Evolutionary conservation across 2,888 invertebrate species (phyloP).

Genomic region (Dorcus parallelipipedus): DNA sequence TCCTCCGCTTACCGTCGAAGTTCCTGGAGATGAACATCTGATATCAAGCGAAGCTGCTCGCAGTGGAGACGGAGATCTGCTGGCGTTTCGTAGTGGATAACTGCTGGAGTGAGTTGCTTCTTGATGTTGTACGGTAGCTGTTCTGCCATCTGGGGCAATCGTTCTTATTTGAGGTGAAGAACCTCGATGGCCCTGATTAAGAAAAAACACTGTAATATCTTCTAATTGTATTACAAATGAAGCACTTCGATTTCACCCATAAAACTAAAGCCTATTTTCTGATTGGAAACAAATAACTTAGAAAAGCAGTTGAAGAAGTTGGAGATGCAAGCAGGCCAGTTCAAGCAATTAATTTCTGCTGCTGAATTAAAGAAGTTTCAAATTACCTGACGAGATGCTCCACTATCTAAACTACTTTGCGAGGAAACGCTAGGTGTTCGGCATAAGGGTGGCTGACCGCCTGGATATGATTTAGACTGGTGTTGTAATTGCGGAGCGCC

Average conservation of each 20-base stretch:
- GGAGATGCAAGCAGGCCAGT: neutral
- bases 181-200: slow-evolving; percentile 66
- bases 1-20: slow-evolving; percentile 35
- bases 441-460: slow-evolving; percentile 59
- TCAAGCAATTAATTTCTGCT: neutral
- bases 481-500: slow-evolving; percentile 58
- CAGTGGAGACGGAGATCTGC: slow-evolving; percentile 74
- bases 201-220: neutral
- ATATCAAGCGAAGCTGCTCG: slow-evolving; percentile 76
- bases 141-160: slow-evolving; percentile 76
- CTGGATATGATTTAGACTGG: slow-evolving; percentile 65
- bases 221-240: too few species aligned
- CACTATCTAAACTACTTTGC: slow-evolving; percentile 76
- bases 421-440: slow-evolving; percentile 79
- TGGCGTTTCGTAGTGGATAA: slow-evolving; percentile 50
- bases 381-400: slow-evolving; percentile 37
- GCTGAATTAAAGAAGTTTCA: neutral
- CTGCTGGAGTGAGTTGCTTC: slow-evolving; percentile 44
- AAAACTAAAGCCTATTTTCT: too few species aligned
- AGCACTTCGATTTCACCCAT: too few species aligned
- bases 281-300: neutral
- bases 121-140: slow-evolving; percentile 46
- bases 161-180: slow-evolving; percentile 82
- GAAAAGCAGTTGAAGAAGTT: neutral
- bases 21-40: slow-evolving; percentile 58